Conservation (phyloP, 2,113 vertebrate species). For the Oryzias celebensis region DNA sequence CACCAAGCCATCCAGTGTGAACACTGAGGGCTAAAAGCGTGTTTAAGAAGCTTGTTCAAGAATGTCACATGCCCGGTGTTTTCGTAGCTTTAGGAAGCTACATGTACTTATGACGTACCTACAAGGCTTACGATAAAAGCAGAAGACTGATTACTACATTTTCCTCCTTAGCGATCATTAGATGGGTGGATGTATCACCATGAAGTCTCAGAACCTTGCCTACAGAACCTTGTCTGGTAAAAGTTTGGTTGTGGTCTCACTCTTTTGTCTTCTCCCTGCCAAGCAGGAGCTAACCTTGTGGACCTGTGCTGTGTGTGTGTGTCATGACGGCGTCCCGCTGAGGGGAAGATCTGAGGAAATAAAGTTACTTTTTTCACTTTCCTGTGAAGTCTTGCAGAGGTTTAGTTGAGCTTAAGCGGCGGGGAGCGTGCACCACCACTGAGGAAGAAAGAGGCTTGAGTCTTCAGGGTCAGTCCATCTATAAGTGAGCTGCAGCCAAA, state of each 20-base stretch:
- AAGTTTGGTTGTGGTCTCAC: constrained; percentile 1
- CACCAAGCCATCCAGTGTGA: no score
- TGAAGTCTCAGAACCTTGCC: not conserved
- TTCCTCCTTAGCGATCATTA: no score
- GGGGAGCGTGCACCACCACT: constrained; percentile 16
- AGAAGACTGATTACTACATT: no score
- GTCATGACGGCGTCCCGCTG: constrained; percentile 18
- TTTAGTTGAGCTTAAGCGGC: constrained; percentile 16
- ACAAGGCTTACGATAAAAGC: no score
- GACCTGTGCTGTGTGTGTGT: constrained; percentile 23
- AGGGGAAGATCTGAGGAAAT: constrained; percentile 53
- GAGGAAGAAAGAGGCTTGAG: constrained; percentile 35
- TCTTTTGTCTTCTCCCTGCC: constrained; percentile 5
- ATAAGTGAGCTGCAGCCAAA: constrained; percentile 50
- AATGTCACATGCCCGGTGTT: no score
- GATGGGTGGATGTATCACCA: no score
- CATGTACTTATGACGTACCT: no score
- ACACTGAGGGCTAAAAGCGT: no score
- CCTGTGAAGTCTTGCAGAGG: constrained; percentile 34
- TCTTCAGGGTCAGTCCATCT: constrained; percentile 39
- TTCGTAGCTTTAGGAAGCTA: no score
- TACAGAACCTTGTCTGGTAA: not conserved
- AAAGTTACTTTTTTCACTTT: constrained; percentile 46
- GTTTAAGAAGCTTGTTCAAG: no score
- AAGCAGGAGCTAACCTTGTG: constrained; percentile 19